Base-by-base conservation (phyloP, 2,797 vertebrate genomes). In the Paratrypauchen microcephalus region DNA sequence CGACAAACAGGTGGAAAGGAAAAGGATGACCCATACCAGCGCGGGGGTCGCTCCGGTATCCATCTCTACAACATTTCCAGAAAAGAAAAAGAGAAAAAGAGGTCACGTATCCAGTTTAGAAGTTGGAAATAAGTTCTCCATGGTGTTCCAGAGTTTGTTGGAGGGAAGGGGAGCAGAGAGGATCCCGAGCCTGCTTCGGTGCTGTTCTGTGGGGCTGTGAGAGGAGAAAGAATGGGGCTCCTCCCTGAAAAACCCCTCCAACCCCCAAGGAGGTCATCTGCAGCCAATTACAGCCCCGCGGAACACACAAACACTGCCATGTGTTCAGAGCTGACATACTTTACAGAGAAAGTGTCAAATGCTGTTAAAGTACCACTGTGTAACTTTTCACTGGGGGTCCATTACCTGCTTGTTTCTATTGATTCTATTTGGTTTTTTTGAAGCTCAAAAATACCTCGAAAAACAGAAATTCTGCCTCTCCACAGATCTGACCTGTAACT, bases 221-320 rank as follows among this genome's bases (percentile, higher is more conserved):
- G 60, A 15, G n/a, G 60, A 62, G 60, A 23, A 36, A 23, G 60
- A 39, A 13, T 19, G 36, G 60, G 12, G 36, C 60, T 91, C 85
- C 84, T 73, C 83, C 86, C 80, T 81, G 82, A 79, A 78, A 26
- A 80, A 77, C 24, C 74, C 72, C 88, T 87, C 79, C 87, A 70
- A 87, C 87, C 86, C 92, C 91, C 88, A 89, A 86, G 91, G 86
- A 89, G 91, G 90, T 92, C 91, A 93, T 94, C 92, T 94, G 91
- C 86, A 86, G 92, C 81, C 85, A 80, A 93, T 93, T 93, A 93
- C 84, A 84, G 78, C 80, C 75, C 83, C 82, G 82, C 81, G 76
- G 59, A 74, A 61, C 71, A 69, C 68, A 39, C 59, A 61, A 69
- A 59, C 66, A 36, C 69, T 55, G 41, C 59, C 59, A 62, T 62